Evolutionary conservation across 2,113 vertebrate species (phyloP).

Genomic region (Etheostoma cragini): DNA sequence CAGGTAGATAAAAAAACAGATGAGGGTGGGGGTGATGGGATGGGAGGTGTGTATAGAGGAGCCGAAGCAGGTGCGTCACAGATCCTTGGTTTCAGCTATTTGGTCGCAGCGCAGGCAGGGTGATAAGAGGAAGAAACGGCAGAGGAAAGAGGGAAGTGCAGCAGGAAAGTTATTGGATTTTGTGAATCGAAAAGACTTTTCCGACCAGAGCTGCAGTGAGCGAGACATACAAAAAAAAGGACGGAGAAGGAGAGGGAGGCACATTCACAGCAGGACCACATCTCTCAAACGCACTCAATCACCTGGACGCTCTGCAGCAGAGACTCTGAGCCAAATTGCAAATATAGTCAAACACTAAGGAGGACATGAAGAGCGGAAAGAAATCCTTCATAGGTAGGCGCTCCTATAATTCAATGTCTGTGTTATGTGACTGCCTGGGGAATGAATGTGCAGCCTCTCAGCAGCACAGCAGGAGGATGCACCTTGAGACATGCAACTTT

Average conservation of each 20-base stretch:
- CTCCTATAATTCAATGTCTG: slow-evolving; percentile 31
- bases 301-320: slow-evolving; percentile 58
- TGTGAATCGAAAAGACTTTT: slow-evolving; percentile 47
- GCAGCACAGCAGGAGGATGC: slow-evolving; percentile 14
- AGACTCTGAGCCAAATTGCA: slow-evolving; percentile 4
- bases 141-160: slow-evolving; percentile 49
- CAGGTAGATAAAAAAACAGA: slow-evolving; percentile 70
- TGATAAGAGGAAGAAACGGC: slow-evolving; percentile 49
- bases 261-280: slow-evolving; percentile 26
- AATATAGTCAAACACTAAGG: slow-evolving; percentile 16
- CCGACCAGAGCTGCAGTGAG: slow-evolving; percentile 44
- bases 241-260: slow-evolving; percentile 28
- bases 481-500: slow-evolving; percentile 44
- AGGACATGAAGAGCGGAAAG: slow-evolving; percentile 82
- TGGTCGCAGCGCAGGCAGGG: slow-evolving; percentile 25
- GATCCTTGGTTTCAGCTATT: slow-evolving; percentile 65
- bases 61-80: slow-evolving; percentile 74
- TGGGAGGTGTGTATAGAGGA: not conserved
- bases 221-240: slow-evolving; percentile 14
- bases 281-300: slow-evolving; percentile 41
- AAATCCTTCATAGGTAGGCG: slow-evolving; percentile 83
- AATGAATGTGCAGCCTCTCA: slow-evolving; percentile 5
- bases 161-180: slow-evolving; percentile 55
- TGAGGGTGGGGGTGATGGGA: slow-evolving; percentile 37
- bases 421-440: slow-evolving; percentile 16